Evolutionary conservation across 1,140 invertebrate genomes (phyloP), one percentile per base, ranked within the genome.

Genomic region (Saccostrea echinata): DNA sequence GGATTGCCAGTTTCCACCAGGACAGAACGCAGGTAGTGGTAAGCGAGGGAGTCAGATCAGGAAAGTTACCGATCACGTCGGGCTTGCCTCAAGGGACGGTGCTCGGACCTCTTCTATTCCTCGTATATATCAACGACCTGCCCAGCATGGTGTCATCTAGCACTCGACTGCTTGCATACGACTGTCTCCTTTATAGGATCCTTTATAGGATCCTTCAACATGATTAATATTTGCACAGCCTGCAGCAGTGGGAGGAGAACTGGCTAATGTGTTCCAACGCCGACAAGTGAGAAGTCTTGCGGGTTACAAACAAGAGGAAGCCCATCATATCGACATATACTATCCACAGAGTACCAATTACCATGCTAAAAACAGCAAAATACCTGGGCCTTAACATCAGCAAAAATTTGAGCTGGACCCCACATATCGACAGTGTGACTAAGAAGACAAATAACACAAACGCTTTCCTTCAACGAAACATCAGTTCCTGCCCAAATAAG

Each of bases 241-340:
- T 82, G 18, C 64, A 82, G 57, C 53, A 30, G n/a, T 88, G 83
- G 61, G 87, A 85, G 30, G 11, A 21, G 18, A 27, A 43, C 27
- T 88, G 88, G 88, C 57, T 21, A 3, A 86, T 88, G 88, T 51
- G 86, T 35, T 88, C 83, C 83, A 82, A 43, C 35, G 35, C 35
- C 6, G 35, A 43, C 35, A 43, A 43, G 35, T 43, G 35, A 1
- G 35, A 43, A 43, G 35, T 43, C 35, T 43, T 43, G 35, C 35
- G 6, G 35, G 35, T 43, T 43, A 43, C 35, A 43, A 43, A 43
- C 35, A 43, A 6, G 35, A 43, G 35, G 6, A 43, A 43, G 35
- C 35, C 1, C 1, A 43, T 43, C 35, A 43, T 43, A n/a, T n/a
- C n/a, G n/a, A n/a, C n/a, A n/a, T n/a, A n/a, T n/a, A n/a, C n/a